Percentiles rank a stretch among this genome's conserved stretches.
These are phyloP conservation scores for Setophaga kirtlandii DNA, from an alignment of 2,113 vertebrate species.

Conservation along the genomic window DNA sequence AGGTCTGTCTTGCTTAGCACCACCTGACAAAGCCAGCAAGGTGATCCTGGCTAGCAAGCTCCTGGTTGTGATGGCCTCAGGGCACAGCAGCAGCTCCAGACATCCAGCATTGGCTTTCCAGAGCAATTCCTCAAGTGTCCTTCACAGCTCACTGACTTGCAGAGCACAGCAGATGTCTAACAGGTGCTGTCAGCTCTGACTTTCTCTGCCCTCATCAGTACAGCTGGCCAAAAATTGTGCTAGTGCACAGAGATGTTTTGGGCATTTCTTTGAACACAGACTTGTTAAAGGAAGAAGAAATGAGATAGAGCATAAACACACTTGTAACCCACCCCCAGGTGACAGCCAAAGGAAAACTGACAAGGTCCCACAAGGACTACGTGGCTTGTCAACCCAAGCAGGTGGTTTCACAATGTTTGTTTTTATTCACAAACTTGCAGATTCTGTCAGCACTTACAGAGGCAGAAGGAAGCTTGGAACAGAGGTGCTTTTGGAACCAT, in stretches of 20 bases:
- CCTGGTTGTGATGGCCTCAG: neutral
- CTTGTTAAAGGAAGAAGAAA: neutral
- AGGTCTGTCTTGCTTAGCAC: neutral
- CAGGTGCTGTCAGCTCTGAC: neutral
- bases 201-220: neutral
- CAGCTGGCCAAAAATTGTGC: neutral
- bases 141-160: neutral
- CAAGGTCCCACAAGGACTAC: neutral
- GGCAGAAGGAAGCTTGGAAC: neutral
- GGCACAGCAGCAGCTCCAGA: neutral
- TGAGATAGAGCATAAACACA: neutral
- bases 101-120: accelerated
- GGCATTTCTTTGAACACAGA: neutral
- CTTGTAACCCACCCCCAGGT: neutral
- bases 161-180: neutral
- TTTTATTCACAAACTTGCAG: neutral
- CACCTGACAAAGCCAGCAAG: neutral
- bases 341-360: neutral
- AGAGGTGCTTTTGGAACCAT: neutral
- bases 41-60: neutral
- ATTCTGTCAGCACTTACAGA: neutral
- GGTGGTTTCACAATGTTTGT: neutral
- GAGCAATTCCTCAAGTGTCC: neutral
- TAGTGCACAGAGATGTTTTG: neutral
- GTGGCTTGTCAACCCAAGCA: neutral